Base-by-base conservation (phyloP, 2,888 invertebrate species). In the Caenorhabditis sulstoni region DNA sequence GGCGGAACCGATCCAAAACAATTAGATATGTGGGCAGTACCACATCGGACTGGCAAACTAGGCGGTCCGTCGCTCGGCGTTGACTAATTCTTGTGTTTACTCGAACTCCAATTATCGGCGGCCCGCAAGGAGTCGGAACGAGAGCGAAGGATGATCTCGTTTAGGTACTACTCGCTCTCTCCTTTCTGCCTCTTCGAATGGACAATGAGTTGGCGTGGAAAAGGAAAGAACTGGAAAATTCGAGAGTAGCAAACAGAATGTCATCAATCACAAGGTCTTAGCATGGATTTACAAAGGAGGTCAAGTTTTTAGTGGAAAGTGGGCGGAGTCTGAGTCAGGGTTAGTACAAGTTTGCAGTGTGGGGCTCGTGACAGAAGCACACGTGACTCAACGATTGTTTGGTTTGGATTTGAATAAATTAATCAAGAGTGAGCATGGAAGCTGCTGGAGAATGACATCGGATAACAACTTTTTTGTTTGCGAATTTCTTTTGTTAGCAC, bases 231-330 rank as follows among this genome's bases (percentile, higher is more conserved):
- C n/a, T 29, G 29, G 29, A 29, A 7, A 29, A 29, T 7, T 29
- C 4, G 7, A 7, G 7, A 29, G 29, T 7, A 7, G 44, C 16
- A n/a, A n/a, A 55, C 16, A 39, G 44, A 61, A 41, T 41, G 37
- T 39, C 59, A 52, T 70, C 70, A 61, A 70, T 62, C 62, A 70
- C 35, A 47, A 20, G 53, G 70, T 44, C 53, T 70, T 67, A 50
- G 45, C 18, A 22, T 9, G 41, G 41, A 41, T 41, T 18, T 58
- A 53, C 3, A 18, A 3, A 16, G 8, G 47, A 64, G 22, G 22
- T n/a, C 23, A 47, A 22, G 29, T 29, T 29, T 29, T 29, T 29
- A 3, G 29, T n/a, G n/a, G n/a, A 55, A 18, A 49, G 45, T 23
- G 22, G 58, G 67, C 23, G 58, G 22, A 12, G 29, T 7, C 7